These are phyloP conservation scores for Clepsis dumicolana DNA, from an alignment of 2,888 invertebrate species.

Conservation along the genomic window DNA sequence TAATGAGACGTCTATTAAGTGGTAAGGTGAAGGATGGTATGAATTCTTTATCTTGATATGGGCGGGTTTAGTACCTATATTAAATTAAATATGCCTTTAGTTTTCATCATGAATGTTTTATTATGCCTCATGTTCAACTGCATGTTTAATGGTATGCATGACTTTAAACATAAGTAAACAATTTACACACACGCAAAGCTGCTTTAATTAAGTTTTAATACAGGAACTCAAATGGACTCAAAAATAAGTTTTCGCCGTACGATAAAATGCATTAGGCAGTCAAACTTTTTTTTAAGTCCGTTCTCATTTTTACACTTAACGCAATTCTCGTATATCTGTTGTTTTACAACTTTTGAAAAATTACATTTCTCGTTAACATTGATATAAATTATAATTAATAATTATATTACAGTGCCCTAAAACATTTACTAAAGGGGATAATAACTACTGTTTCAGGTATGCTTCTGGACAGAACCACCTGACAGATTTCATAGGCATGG, in stretches of 20 bases:
- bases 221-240: neutral
- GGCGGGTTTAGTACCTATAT: slow-evolving; percentile 22
- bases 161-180: slow-evolving; percentile 7
- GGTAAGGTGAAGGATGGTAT: slow-evolving; percentile 40
- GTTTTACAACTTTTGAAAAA: neutral
- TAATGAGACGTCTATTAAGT: slow-evolving; percentile 40
- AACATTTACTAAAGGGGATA: neutral
- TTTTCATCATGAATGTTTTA: slow-evolving; percentile 23
- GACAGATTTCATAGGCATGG: slow-evolving; percentile 98
- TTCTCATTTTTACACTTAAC: no score
- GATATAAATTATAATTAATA: neutral
- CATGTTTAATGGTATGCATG: slow-evolving; percentile 25
- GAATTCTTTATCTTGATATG: slow-evolving; percentile 37
- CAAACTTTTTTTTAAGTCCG: neutral
- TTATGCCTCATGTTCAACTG: slow-evolving; percentile 20
- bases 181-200: neutral
- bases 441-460: slow-evolving; percentile 88
- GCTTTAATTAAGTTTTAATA: neutral
- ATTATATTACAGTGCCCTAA: neutral
- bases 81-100: slow-evolving; percentile 24
- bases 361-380: neutral
- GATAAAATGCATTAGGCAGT: neutral
- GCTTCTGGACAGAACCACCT: slow-evolving; percentile 97
- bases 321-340: neutral
- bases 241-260: neutral